Percentiles rank a stretch among this genome's conserved stretches.
Conservation (phyloP, 2,888 invertebrate genomes). For the Crematogaster levior region DNA sequence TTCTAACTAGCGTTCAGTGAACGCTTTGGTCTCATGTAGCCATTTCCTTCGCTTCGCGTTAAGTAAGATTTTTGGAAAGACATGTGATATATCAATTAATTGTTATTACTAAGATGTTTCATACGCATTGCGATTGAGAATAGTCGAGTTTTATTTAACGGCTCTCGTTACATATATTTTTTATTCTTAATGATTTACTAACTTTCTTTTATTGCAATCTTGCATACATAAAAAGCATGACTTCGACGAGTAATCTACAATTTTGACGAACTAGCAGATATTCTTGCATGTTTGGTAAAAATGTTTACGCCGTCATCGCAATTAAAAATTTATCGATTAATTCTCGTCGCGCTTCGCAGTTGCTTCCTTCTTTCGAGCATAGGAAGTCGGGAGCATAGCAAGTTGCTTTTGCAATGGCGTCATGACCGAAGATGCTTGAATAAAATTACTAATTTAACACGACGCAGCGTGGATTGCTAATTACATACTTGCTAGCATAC, state of each 20-base stretch:
- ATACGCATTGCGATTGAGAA: not conserved
- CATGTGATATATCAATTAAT: not conserved
- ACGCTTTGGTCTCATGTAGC: conserved; percentile 8
- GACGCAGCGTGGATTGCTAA: not conserved
- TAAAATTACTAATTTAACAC: conserved; percentile 27
- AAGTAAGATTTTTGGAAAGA: not conserved
- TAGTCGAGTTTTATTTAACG: not conserved
- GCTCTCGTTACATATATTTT: not conserved
- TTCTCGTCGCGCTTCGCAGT: not conserved
- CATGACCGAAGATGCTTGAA: not conserved
- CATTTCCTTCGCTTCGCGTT: conserved; percentile 10
- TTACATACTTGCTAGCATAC: conserved; percentile 3
- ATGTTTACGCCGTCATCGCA: not conserved
- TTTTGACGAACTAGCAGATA: conserved; percentile 16
- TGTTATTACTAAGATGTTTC: not conserved
- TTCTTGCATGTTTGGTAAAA: not conserved
- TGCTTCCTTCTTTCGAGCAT: not conserved
- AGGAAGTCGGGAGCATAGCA: too few relatives aligned
- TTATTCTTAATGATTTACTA: not conserved
- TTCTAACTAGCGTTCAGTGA: conserved; percentile 55
- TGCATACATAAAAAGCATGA: not conserved
- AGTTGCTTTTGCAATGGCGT: not conserved
- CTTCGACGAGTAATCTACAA: not conserved
- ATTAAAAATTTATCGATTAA: conserved; percentile 13
- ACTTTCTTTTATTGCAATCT: not conserved